Evolutionary conservation across 1,140 invertebrate species (phyloP), one percentile per base, ranked within the genome.

Genomic region (Pseudomyrmex dendroicus): DNA sequence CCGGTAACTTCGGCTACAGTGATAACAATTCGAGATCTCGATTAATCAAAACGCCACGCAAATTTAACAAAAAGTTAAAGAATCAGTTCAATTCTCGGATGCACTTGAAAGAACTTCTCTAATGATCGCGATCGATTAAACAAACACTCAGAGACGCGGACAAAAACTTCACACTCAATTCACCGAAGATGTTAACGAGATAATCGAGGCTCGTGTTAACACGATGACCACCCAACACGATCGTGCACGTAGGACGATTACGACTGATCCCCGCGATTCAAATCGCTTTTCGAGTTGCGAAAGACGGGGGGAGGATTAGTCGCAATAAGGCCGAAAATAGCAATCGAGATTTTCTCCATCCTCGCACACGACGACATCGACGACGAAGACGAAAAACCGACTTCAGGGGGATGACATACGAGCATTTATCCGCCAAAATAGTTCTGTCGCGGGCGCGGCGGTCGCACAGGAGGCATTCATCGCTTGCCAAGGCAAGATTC

Each of bases 1-100:
- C 96, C 22, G 97, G 96, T 50, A 92, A 48, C 64, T 91, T 92
- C 72, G 90, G 90, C 83, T 89, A 74, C 64, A 48, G n/a, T 15
- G 66, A 73, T 80, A 20, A 25, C 46, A 80, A 87, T 78, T 70
- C 10, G 1, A 77, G 5, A 35, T 35, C 35, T 46, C 4, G 2
- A 66, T 87, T 83, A 84, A 67, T 52, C 35, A 7, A 35, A 35
- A 35, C 35, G 35, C 35, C 35, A 5, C 35, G 35, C 5, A 7
- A 35, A 35, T 35, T 35, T 35, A 35, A 35, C 35, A 35, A 35
- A 35, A 35, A 5, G 35, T 35, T 35, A 35, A 35, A 35, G 5
- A 35, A 35, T 17, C 44, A 50, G n/a, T 2, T 52, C 44, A 64
- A 76, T 76, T n/a, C n/a, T 35, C 46, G 44, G 12, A 50, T 35